A percentile compares a stretch with the other conserved stretches of the same genome.
Evolutionary conservation across 2,888 invertebrate genomes (phyloP).

Genomic region (Synergus umbraculus): DNA sequence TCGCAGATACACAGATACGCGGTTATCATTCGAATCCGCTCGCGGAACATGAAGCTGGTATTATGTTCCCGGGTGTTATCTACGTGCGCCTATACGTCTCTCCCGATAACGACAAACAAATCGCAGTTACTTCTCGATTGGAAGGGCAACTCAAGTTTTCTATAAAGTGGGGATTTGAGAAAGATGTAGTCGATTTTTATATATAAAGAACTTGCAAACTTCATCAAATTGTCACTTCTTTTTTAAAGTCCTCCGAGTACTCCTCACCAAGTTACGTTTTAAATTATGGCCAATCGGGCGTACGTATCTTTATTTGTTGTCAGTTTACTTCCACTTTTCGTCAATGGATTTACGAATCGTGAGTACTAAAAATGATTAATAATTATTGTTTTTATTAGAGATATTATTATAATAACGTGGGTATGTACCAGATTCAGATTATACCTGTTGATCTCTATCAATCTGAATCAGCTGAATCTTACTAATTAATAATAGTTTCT

Average conservation of each 20-base stretch:
- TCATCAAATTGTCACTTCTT: conserved; percentile 67
- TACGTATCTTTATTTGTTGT: conserved; percentile 42
- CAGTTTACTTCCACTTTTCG: conserved; percentile 49
- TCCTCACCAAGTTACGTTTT: conserved; percentile 54
- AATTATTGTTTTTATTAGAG: neutral
- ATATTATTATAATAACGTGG: too few relatives aligned
- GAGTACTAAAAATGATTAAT: conserved; percentile 55
- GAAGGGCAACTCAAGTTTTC: neutral
- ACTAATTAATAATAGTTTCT: too few relatives aligned
- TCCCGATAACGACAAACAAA: conserved; percentile 34
- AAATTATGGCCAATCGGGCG: conserved; percentile 49
- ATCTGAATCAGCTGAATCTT: too few relatives aligned
- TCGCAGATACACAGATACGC: conserved; percentile 23
- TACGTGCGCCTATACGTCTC: conserved; percentile 16
- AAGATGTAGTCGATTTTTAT: conserved; percentile 53
- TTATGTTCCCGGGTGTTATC: conserved; percentile 33
- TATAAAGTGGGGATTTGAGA: neutral
- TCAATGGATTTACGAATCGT: conserved; percentile 67
- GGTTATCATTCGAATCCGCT: conserved; percentile 17
- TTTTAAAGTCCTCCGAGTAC: conserved; percentile 59
- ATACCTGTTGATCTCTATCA: neutral
- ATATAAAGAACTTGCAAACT: conserved; percentile 70
- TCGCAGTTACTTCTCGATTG: conserved; percentile 32
- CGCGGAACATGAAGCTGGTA: neutral
- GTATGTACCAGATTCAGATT: neutral